Base-by-base conservation (phyloP, 2,888 invertebrate genomes). In the Adelphocoris suturalis region DNA sequence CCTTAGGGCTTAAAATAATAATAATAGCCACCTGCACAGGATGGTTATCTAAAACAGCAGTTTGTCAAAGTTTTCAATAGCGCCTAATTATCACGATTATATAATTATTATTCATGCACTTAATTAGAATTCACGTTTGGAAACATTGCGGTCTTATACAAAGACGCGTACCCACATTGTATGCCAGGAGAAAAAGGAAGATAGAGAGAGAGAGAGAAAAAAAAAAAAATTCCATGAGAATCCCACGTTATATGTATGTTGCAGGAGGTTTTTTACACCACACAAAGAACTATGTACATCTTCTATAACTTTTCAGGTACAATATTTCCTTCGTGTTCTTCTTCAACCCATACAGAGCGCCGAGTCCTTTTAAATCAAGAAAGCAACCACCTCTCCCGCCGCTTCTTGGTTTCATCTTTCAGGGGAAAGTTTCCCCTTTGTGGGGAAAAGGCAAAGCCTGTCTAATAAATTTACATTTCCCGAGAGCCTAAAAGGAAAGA, bases 401-500 rank as follows among this genome's bases (percentile, higher is more conserved):
- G 37, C 76, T 48, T 19, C 48, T 28, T 19, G 46, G 78, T 19
- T 68, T 75, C 86, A 75, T 47, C 75, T 86, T 86, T 86, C 75
- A 75, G 82, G 55, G 9, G 27, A 75, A 86, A 86, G 28, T 75
- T 86, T 75, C 47, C 48, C 86, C 86, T 68, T 52, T 75, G 68
- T 47, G 68, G 86, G 27, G 78, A 47, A 76, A 57, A 57, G 84
- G 57, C 37, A 28, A 61, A n/a, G 85, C 57, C 61, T 85, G 76
- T 88, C 87, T 88, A 88, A 88, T 88, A 88, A 88, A 88, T 88
- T 88, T 55, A 88, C 87, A 88, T 88, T 88, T 27, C 87, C 78
- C 47, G 86, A 75, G 75, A 75, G 55, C 48, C 47, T 55, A 23
- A 61, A 48, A 52, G 46, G 78, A 88, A 78, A 85, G 48, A 82